Base-by-base conservation (phyloP, 2,888 invertebrate genomes). In the Drosophila paracracens region DNA sequence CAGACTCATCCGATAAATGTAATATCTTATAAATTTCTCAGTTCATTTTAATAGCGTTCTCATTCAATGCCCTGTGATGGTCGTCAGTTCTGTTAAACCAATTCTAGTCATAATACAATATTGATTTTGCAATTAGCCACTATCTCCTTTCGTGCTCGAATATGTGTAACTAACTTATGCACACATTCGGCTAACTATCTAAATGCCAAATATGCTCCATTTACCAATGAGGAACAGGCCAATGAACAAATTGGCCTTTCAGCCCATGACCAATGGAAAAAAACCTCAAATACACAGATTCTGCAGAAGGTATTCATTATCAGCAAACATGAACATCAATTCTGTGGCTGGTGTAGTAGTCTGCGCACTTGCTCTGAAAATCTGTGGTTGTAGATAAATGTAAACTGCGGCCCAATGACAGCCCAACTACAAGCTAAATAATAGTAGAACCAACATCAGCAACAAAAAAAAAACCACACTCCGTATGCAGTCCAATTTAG, bases 231-330 rank as follows among this genome's bases (percentile, higher is more conserved):
- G 59, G 36, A 56, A 58, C 27, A 36, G 53, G 63, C 38, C 59
- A 50, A 46, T 46, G 68, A 66, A 76, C 79, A 79, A 79, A 79
- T 76, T 70, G 72, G 58, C 53, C 70, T 59, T 59, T 56, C 50
- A 36, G 25, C 51, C 40, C n/a, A 2, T 16, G 36, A 36, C 58
- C 53, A 61, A 58, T 57, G 46, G 59, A 53, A 74, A 64, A 70
- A 70, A 70, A 38, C 58, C 85, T 56, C 66, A 74, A 67, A 70
- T 70, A 54, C 68, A 77, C 75, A 51, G 76, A 76, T 69, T 63
- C 54, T 58, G 59, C 36, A 76, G 73, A 66, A 73, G 74, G 83
- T 88, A 85, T 85, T 85, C 83, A 85, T 85, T 85, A 88, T 85
- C 72, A 65, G 60, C 68, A 79, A 76, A 74, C 77, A 78, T 67